These are phyloP conservation scores for Drosophila albomicans DNA, from an alignment of 1,140 invertebrate genomes.

Conservation along the genomic window DNA sequence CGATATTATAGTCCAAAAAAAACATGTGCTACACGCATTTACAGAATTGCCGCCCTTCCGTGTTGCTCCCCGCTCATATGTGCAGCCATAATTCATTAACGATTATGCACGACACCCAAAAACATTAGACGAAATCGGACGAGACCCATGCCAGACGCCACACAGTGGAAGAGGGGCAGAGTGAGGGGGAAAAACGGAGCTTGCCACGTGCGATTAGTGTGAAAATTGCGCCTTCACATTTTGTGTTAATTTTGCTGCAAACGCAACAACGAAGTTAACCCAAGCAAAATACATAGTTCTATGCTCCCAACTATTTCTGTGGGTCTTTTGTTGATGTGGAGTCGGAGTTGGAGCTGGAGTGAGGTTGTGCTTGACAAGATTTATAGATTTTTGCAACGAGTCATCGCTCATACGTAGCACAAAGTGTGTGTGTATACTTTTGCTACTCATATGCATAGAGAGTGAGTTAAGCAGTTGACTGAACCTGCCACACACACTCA, in stretches of 20 bases:
- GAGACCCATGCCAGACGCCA: background rate
- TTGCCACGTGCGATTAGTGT: constrained; percentile 53
- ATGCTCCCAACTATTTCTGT: constrained; percentile 6
- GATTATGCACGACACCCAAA: constrained; percentile 74
- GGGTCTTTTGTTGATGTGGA: background rate
- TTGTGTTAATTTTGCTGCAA: constrained; percentile 66
- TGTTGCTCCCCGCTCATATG: background rate
- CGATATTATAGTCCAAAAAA: constrained; percentile 35
- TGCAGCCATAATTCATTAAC: constrained; percentile 75
- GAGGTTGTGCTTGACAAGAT: constrained; percentile 61
- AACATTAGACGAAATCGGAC: constrained; percentile 41
- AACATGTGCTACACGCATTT: constrained; percentile 75
- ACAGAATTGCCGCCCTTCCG: constrained; percentile 3
- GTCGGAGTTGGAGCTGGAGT: background rate
- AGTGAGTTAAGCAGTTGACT: constrained; percentile 44
- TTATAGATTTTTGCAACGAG: constrained; percentile 70
- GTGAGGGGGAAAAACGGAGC: constrained; percentile 10
- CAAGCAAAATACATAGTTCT: constrained; percentile 4
- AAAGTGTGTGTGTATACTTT: constrained; percentile 2
- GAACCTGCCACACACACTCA: constrained; percentile 40
- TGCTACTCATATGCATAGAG: constrained; percentile 32
- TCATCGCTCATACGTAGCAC: constrained; percentile 61
- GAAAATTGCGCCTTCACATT: constrained; percentile 61
- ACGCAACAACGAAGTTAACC: constrained; percentile 23
- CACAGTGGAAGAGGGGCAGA: too few species aligned